These are phyloP conservation scores for Oeneis ivallda DNA, from an alignment of 2,888 invertebrate genomes.

Conservation along the genomic window DNA sequence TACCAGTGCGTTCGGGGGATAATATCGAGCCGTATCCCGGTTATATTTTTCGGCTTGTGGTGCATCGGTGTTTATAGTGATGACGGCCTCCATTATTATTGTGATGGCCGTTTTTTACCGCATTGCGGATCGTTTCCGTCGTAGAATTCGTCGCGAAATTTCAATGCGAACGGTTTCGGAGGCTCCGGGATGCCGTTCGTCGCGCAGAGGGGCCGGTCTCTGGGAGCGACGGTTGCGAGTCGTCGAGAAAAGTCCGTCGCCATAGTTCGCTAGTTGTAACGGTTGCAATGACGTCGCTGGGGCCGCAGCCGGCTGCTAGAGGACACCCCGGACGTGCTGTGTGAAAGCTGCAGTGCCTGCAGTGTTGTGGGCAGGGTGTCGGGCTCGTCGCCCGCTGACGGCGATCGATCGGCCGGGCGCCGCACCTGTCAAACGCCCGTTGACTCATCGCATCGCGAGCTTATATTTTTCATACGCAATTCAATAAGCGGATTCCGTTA, in stretches of 20 bases:
- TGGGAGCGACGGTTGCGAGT: constrained; percentile 49
- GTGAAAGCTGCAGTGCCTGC: no score
- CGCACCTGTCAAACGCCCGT: constrained; percentile 74
- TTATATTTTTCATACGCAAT: constrained; percentile 69
- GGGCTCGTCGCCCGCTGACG: constrained; percentile 58
- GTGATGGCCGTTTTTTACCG: constrained; percentile 81
- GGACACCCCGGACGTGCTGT: not conserved
- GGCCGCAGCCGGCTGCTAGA: constrained; percentile 25
- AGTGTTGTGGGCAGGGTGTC: constrained; percentile 28
- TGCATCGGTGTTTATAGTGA: constrained; percentile 80
- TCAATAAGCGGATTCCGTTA: constrained; percentile 53
- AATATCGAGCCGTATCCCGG: constrained; percentile 51
- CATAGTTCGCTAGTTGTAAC: constrained; percentile 72
- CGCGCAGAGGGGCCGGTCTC: constrained; percentile 42
- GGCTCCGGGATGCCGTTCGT: constrained; percentile 42
- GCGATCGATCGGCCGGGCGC: constrained; percentile 78
- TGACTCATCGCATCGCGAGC: constrained; percentile 69
- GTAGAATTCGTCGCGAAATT: constrained; percentile 48
- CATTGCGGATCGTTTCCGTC: constrained; percentile 73
- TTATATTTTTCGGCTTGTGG: constrained; percentile 73
- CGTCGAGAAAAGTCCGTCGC: constrained; percentile 65
- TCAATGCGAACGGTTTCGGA: constrained; percentile 41
- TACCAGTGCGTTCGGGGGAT: constrained; percentile 66
- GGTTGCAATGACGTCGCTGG: constrained; percentile 67
- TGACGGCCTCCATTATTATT: constrained; percentile 81